phyloP scores from a whole-genome alignment of 2,113 vertebrate species.

The Pseudopodoces humilis region DNA sequence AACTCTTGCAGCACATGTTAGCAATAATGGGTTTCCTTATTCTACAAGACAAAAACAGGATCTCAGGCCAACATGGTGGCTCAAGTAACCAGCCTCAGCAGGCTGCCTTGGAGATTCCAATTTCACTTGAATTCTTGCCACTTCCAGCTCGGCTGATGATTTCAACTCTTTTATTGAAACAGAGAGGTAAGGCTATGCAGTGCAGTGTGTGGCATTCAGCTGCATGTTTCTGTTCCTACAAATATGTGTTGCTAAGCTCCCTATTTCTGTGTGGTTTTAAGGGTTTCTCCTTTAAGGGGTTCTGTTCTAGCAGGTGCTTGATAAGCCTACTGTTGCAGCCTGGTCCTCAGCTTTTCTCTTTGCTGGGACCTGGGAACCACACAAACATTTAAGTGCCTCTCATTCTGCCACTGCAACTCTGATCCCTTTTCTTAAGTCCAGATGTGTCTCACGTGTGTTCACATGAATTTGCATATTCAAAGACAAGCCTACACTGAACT shows the following conservation, averaged over 20 bases:
- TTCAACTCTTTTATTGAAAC: neutral
- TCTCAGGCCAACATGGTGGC: slow-evolving; percentile 64
- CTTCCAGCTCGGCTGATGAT: slow-evolving; percentile 6
- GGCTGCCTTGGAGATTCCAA: slow-evolving; percentile 29
- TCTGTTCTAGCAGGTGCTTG: neutral
- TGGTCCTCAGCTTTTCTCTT: neutral
- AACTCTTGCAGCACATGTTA: slow-evolving; percentile 72
- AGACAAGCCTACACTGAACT: neutral
- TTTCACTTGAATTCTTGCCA: slow-evolving; percentile 51
- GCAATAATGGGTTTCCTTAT: slow-evolving; percentile 78
- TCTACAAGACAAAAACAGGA: slow-evolving; percentile 74
- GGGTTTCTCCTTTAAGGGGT: neutral
- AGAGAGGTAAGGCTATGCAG: neutral
- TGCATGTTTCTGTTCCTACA: neutral
- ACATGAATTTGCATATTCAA: neutral
- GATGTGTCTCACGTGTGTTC: neutral
- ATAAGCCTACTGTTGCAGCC: neutral
- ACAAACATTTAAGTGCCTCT: neutral
- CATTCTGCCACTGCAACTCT: neutral
- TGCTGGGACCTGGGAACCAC: neutral
- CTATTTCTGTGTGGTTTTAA: neutral
- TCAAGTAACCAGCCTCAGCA: slow-evolving; percentile 61
- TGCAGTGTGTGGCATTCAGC: neutral
- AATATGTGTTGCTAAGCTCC: neutral
- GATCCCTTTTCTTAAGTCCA: neutral